Base-by-base conservation (phyloP, 2,797 vertebrate species). In the Spizella passerina region DNA sequence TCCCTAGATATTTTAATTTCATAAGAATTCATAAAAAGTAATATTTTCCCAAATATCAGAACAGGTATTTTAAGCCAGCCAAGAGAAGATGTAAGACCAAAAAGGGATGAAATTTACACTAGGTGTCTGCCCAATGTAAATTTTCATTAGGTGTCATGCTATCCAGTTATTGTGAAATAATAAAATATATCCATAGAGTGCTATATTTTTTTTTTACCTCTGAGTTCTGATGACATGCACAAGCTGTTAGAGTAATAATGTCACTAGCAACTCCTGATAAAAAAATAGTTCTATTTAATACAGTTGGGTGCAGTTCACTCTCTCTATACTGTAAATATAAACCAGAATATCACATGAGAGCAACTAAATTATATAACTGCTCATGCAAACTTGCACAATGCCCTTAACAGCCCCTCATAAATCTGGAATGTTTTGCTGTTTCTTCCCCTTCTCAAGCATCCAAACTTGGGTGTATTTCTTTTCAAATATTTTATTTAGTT, bases 351-450 rank as follows among this genome's bases (percentile, higher is more conserved):
- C 83, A 71, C 76, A 76, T 57, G 39, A 93, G 82, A 92, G 75
- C 69, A 60, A 75, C 68, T 95, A 94, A 93, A 92, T 97, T 94
- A 87, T 81, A 14, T 59, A 82, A 88, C 64, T 83, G 59, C 18
- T 69, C 71, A 57, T 77, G 84, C 80, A 94, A 88, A 92, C 70
- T 49, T 65, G 16, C 29, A 65, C 41, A 60, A 79, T 46, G 46
- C 41, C 49, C 49, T 41, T 84, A 88, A 68, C 1, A 1, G 39
- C 18, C 70, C 20, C 57, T 75, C 68, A 66, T 88, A 93, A 93
- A 88, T 97, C 75, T 82, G 57, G 53, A 86, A 65, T 71, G 41
- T 80, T 96, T 92, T 92, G n/a, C 39, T 82, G 53, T 90, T 93
- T 83, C 70, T 87, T 68, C 21, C 24, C 27, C 30, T 88, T 87